A percentile compares a stretch with the other conserved stretches of the same genome.
Conservation (phyloP, 2,113 vertebrate genomes). For the Boleophthalmus pectinirostris region DNA sequence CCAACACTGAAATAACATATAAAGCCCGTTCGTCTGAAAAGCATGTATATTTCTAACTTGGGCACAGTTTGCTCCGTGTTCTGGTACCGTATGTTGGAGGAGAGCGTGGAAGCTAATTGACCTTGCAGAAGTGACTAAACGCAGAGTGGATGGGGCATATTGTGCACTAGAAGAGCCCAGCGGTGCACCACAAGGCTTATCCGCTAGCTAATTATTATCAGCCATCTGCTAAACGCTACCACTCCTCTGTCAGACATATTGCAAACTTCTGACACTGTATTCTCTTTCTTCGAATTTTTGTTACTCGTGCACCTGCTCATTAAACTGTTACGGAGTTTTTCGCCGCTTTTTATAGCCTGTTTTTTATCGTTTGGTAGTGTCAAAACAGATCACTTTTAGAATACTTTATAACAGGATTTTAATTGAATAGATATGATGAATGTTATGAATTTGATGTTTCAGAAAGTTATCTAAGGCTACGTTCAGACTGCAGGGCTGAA, state of each 20-base stretch:
- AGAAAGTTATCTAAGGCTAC: too few species aligned
- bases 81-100: not conserved
- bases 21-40: not conserved
- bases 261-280: slow-evolving; percentile 12
- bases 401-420: too few species aligned
- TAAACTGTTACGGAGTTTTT: not conserved
- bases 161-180: slow-evolving; percentile 51
- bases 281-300: not conserved
- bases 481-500: too few species aligned
- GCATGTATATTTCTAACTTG: not conserved
- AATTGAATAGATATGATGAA: too few species aligned
- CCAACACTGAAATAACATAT: not conserved
- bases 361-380: not conserved
- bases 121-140: slow-evolving; percentile 50
- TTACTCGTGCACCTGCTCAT: not conserved
- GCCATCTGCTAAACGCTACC: slow-evolving; percentile 55
- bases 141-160: slow-evolving; percentile 41
- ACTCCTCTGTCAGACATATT: slow-evolving; percentile 30
- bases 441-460: too few species aligned
- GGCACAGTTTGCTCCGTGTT: not conserved
- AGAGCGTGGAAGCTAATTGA: slow-evolving; percentile 41
- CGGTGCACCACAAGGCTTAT: slow-evolving; percentile 48
- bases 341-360: not conserved
- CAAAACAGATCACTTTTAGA: too few species aligned
- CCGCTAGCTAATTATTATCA: slow-evolving; percentile 60